A percentile compares a stretch with the other conserved stretches of the same genome.
Conservation (phyloP, 1,140 invertebrate genomes). For the Drosophila quadrilineata region DNA sequence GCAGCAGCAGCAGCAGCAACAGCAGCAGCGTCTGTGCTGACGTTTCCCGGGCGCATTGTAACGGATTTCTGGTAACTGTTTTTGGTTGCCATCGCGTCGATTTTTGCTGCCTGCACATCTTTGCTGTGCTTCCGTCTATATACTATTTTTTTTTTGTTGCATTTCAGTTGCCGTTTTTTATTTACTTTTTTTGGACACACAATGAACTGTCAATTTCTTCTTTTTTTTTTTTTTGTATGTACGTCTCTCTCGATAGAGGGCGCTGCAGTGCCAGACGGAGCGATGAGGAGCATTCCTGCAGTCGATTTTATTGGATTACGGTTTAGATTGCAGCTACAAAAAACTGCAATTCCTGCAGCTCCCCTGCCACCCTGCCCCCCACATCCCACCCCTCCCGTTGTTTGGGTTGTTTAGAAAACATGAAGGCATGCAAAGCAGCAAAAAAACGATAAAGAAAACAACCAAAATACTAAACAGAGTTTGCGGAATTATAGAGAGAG, state of each 20-base stretch:
- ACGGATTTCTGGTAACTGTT: constrained; percentile 49
- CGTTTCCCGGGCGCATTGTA: constrained; percentile 39
- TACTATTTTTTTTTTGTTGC: too few species aligned
- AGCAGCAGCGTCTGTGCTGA: too few species aligned
- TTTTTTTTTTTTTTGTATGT: constrained; percentile 44
- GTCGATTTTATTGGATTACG: constrained; percentile 78
- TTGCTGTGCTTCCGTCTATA: too few species aligned
- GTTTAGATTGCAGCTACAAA: constrained; percentile 72
- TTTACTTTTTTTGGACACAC: constrained; percentile 27
- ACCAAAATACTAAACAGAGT: neutral
- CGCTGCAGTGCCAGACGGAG: neutral
- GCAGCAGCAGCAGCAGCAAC: too few species aligned
- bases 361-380: too few species aligned
- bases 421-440: constrained; percentile 28
- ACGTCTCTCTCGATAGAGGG: constrained; percentile 1
- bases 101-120: constrained; percentile 42
- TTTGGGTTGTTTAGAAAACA: constrained; percentile 72
- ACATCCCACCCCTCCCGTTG: too few species aligned
- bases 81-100: constrained; percentile 42
- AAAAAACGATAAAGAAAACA: neutral
- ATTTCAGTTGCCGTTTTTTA: neutral
- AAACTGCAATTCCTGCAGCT: constrained; percentile 44
- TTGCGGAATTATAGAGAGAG: too few species aligned
- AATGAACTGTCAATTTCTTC: constrained; percentile 76
- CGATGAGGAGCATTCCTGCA: constrained; percentile 50